Percentiles rank a stretch among this genome's conserved stretches.
These are phyloP conservation scores for Cyprinodon brontotheroides DNA, from an alignment of 2,113 vertebrate genomes.

Conservation along the genomic window DNA sequence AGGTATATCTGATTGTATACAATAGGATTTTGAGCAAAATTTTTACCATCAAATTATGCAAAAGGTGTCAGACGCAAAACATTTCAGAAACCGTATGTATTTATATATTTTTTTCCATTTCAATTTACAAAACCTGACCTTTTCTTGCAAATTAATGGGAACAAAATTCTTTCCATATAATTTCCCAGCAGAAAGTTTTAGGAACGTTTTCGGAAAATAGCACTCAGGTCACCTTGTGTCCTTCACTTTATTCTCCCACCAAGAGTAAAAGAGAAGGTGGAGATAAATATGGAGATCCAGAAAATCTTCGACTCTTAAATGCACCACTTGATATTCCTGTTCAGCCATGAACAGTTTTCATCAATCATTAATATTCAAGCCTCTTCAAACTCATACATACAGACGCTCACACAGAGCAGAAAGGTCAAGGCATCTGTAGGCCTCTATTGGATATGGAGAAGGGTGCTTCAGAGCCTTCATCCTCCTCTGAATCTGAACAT, in stretches of 20 bases:
- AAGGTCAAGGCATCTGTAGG: constrained; percentile 66
- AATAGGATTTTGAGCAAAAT: too few species aligned
- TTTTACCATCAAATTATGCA: too few species aligned
- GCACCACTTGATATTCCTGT: constrained; percentile 59
- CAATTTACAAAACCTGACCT: background rate
- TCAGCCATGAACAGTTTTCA: constrained; percentile 52
- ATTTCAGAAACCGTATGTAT: too few species aligned
- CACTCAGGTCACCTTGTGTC: constrained; percentile 3
- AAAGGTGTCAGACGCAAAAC: too few species aligned
- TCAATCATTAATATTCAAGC: constrained; percentile 73
- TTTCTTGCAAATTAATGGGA: constrained; percentile 13
- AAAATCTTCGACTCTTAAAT: constrained; percentile 31
- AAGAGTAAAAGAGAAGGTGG: background rate
- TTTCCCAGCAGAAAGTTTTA: background rate
- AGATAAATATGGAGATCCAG: constrained; percentile 15
- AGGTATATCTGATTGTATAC: too few species aligned
- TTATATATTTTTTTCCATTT: too few species aligned
- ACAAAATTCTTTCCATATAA: constrained; percentile 11
- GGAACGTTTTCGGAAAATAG: background rate
- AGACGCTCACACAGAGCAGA: constrained; percentile 35
- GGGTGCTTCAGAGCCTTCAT: constrained; percentile 22
- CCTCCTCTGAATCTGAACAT: constrained; percentile 25
- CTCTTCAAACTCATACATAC: constrained; percentile 36
- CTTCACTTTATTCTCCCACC: background rate
- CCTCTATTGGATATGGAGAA: constrained; percentile 50